Evolutionary conservation across 2,888 invertebrate species (phyloP).

Genomic region (Drosophila borealis): DNA sequence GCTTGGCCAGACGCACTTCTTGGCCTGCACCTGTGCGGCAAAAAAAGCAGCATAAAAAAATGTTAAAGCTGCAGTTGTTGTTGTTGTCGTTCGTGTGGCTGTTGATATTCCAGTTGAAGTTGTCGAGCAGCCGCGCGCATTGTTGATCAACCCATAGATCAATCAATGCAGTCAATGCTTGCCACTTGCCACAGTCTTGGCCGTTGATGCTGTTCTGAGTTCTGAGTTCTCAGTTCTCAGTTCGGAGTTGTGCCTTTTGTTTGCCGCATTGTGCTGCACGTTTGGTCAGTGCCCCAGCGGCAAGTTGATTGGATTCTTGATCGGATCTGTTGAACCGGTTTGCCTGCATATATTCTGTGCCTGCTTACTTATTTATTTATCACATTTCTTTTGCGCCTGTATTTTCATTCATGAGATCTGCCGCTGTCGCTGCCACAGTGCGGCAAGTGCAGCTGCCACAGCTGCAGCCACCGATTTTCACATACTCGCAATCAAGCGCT

Average conservation of each 20-base stretch:
- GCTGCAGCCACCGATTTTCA: constrained; percentile 51
- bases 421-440: constrained; percentile 52
- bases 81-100: not conserved
- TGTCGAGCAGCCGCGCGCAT: constrained; percentile 56
- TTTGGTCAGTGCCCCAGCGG: constrained; percentile 68
- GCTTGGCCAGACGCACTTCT: constrained; percentile 45
- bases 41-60: constrained; percentile 21
- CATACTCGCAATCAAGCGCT: constrained; percentile 63
- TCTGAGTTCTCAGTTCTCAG: constrained; percentile 28
- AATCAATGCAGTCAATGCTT: constrained; percentile 69
- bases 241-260: constrained; percentile 63
- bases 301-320: constrained; percentile 79
- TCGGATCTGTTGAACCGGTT: constrained; percentile 58
- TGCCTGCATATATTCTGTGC: constrained; percentile 16
- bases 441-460: constrained; percentile 17
- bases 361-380: constrained; percentile 77
- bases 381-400: constrained; percentile 60
- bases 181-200: constrained; percentile 43
- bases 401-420: not conserved
- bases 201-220: constrained; percentile 25
- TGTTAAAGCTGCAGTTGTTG: constrained; percentile 19
- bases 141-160: constrained; percentile 75
- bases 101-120: constrained; percentile 41
- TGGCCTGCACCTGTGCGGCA: constrained; percentile 58
- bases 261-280: constrained; percentile 44